Conservation (phyloP, 2,113 vertebrate species). For the Paradoxurus hermaphroditus region DNA sequence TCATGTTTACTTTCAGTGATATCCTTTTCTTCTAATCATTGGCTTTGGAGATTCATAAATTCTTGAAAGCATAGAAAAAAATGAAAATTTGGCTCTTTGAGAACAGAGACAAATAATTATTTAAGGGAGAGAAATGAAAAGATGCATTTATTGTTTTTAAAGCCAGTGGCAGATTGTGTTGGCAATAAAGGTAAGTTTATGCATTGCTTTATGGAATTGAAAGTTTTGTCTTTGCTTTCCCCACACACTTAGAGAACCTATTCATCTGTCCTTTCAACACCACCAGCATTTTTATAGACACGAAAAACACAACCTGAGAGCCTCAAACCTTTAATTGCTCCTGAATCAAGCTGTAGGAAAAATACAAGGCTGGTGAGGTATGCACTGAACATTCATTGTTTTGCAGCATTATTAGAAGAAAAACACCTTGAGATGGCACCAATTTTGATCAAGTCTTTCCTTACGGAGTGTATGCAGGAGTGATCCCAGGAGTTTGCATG, state of each 20-base stretch:
- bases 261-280: constrained; percentile 74
- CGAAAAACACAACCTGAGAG: constrained; percentile 67
- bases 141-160: constrained; percentile 79
- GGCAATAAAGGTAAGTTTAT: constrained; percentile 74
- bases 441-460: constrained; percentile 21
- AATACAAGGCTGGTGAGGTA: constrained; percentile 52
- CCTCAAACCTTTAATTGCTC: constrained; percentile 49
- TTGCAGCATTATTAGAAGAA: constrained; percentile 19
- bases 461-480: not conserved
- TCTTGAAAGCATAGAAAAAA: constrained; percentile 72
- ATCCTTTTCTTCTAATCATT: constrained; percentile 50
- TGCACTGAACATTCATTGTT: not conserved
- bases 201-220: constrained; percentile 76
- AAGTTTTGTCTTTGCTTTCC: constrained; percentile 76
- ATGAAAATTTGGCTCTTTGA: constrained; percentile 74
- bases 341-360: constrained; percentile 69
- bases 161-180: constrained; percentile 75
- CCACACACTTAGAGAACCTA: constrained; percentile 67
- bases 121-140: constrained; percentile 73
- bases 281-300: constrained; percentile 70
- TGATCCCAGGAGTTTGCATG: not conserved
- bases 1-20: constrained; percentile 50
- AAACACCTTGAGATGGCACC: constrained; percentile 7
- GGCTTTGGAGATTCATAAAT: constrained; percentile 68
- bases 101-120: constrained; percentile 52